Evolutionary conservation across 2,113 vertebrate genomes (phyloP), one percentile per base, ranked within the genome.

Genomic region (Pithys albifrons): DNA sequence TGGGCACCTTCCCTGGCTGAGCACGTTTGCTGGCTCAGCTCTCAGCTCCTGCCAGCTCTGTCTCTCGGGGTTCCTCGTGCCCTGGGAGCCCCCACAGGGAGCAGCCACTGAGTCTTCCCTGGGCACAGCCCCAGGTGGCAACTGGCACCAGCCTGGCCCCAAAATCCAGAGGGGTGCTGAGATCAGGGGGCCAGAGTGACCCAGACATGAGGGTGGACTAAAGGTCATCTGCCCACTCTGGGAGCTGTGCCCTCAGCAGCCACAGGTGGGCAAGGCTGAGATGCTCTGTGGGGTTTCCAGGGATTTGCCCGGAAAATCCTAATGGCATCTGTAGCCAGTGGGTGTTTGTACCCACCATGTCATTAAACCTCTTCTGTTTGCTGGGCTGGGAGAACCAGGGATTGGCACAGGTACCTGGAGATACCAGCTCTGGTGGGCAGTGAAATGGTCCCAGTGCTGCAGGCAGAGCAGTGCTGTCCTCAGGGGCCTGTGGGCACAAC

Each of bases 211-310:
- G 31, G 4, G 7, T 1, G 2, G 3, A 4, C 33, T 23, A 2
- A 13, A 20, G 1, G 2, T 24, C 3, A 3, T 5, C 45, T 33
- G 33, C 18, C 46, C 2, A 5, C 39, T 24, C 8, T 0, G 3
- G 65, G 58, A 77, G 59, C 57, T 1, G 1, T 9, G 46, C 51
- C 45, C 17, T 4, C 1, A 49, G 76, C 58, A 51, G 41, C 43
- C 22, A 48, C 76, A 27, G 65, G n/a, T 25, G 77, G 66, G 48
- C 27, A 43, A 64, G n/a, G 72, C 61, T 27, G 81, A 58, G 51
- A 2, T 23, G 33, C 72, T 87, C 39, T 10, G 37, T 6, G 0
- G 3, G n/a, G 28, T 82, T 80, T 70, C 65, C 52, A 19, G 11
- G 33, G 29, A 46, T 72, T 35, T 51, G 48, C 66, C 59, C 12